Evolutionary conservation across 1,140 invertebrate genomes (phyloP).

Genomic region (Drosophila eugracilis): DNA sequence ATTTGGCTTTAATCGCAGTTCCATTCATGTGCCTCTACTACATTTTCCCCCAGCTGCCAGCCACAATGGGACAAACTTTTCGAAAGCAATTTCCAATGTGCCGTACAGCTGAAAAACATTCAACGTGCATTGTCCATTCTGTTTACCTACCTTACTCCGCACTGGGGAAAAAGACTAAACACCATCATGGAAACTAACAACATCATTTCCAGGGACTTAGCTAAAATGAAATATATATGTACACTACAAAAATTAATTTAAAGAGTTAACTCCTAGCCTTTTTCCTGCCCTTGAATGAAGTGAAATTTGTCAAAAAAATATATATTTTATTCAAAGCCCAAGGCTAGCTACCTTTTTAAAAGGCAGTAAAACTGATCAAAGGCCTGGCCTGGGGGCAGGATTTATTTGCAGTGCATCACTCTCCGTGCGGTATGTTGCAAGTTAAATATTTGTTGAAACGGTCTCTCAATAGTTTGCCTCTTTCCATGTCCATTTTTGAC

Average conservation of each 20-base stretch:
- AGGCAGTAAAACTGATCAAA: background rate
- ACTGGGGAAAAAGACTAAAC: slow-evolving; percentile 4
- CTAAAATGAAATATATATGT: too few relatives aligned
- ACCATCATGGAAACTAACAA: background rate
- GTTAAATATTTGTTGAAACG: slow-evolving; percentile 63
- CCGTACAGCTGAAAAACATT: slow-evolving; percentile 30
- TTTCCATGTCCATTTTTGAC: slow-evolving; percentile 14
- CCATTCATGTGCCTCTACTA: background rate
- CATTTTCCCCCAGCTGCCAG: slow-evolving; percentile 3
- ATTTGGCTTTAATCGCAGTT: slow-evolving; percentile 43
- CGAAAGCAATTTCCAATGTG: slow-evolving; percentile 62
- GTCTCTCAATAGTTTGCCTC: slow-evolving; percentile 2
- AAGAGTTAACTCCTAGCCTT: too few relatives aligned
- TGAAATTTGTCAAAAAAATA: too few relatives aligned
- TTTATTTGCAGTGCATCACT: slow-evolving; percentile 4
- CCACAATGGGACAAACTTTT: slow-evolving; percentile 29
- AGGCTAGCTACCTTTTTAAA: background rate
- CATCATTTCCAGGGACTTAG: too few relatives aligned
- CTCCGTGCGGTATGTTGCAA: slow-evolving; percentile 21
- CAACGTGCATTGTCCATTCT: slow-evolving; percentile 49
- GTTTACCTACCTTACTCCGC: slow-evolving; percentile 24
- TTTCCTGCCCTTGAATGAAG: too few relatives aligned
- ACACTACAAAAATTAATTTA: too few relatives aligned
- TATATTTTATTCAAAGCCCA: background rate
- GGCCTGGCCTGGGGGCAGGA: background rate